Conservation (phyloP, 2,113 vertebrate species). For the Austrofundulus limnaeus region DNA sequence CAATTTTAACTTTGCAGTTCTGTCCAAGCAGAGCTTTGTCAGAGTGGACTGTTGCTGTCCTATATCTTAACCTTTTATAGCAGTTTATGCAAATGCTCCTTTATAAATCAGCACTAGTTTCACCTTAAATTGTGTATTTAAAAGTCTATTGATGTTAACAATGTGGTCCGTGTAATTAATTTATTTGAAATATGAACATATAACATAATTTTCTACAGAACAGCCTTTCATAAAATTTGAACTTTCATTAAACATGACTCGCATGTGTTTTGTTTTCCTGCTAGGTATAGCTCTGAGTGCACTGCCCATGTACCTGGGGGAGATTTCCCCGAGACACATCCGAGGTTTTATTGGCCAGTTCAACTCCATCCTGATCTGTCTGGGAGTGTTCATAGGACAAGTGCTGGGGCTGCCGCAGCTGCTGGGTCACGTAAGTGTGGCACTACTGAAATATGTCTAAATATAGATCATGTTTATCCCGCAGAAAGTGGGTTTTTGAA, state of each 20-base stretch:
- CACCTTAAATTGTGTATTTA: no score
- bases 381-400: conserved; percentile 90
- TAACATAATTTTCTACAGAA: no score
- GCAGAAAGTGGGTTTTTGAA: background rate
- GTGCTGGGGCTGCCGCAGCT: conserved; percentile 91
- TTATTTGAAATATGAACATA: no score
- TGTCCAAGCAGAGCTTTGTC: no score
- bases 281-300: conserved; percentile 90
- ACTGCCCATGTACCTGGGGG: conserved; percentile 93
- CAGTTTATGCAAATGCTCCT: no score
- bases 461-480: background rate
- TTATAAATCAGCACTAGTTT: no score
- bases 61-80: no score
- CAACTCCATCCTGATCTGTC: conserved; percentile 91
- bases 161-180: no score
- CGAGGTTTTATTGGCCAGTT: conserved; percentile 91
- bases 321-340: conserved; percentile 90
- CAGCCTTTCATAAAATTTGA: no score
- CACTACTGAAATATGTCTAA: background rate
- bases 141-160: no score
- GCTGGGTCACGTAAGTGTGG: conserved; percentile 85
- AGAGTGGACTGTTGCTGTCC: no score
- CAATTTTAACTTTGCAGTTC: no score
- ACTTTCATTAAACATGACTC: background rate
- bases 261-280: conserved; percentile 1